A percentile compares a stretch with the other conserved stretches of the same genome.
phyloP scores from a whole-genome alignment of 2,113 vertebrate species.

The Tragulus kanchil region DNA sequence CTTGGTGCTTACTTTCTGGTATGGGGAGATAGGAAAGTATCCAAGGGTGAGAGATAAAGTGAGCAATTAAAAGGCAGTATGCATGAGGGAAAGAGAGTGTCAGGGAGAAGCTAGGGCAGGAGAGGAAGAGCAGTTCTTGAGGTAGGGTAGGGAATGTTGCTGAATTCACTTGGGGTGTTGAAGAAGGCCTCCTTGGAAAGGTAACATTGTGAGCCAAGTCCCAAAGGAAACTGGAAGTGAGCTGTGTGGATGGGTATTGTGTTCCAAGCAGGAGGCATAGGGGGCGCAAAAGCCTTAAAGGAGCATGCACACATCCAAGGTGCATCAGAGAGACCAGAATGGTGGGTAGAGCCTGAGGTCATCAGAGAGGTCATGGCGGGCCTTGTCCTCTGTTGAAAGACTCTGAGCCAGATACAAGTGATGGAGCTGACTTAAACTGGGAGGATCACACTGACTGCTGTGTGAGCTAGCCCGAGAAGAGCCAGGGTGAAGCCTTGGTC shows the following conservation, averaged over 20 bases:
- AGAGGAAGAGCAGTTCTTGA: background rate
- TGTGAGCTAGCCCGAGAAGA: background rate
- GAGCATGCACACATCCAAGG: background rate
- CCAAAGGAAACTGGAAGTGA: background rate
- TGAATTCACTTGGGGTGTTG: background rate
- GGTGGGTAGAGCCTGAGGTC: background rate
- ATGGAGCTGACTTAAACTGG: background rate
- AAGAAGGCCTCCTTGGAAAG: background rate
- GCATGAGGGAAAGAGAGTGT: accelerated
- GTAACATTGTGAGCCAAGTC: background rate
- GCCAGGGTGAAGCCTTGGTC: background rate
- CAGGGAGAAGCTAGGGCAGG: background rate
- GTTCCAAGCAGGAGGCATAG: background rate
- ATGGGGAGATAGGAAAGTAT: background rate
- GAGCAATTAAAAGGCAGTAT: background rate
- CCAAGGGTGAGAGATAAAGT: background rate
- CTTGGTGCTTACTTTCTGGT: background rate
- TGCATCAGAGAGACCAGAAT: background rate
- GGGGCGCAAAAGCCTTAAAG: background rate
- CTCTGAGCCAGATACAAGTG: background rate
- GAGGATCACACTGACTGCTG: background rate
- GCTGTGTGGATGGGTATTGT: background rate
- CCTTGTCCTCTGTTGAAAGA: background rate
- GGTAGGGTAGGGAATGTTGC: background rate
- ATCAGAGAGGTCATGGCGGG: background rate